Base-by-base conservation (phyloP, 2,797 vertebrate genomes). In the Nannoperca australis region DNA sequence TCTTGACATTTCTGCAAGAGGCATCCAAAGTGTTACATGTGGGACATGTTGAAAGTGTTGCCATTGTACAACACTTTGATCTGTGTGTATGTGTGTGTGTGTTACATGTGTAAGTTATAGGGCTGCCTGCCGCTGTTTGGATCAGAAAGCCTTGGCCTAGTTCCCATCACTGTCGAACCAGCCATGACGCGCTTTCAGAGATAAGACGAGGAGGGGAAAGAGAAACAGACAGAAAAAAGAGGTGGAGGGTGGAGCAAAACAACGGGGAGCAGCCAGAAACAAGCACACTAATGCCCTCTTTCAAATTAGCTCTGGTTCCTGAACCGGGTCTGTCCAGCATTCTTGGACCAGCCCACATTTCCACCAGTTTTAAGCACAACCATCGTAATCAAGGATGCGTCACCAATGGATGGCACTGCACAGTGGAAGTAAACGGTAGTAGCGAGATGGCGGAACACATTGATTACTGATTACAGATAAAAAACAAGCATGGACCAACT, bases 101-200 rank as follows among this genome's bases (percentile, higher is more conserved):
- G 24, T 27, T 61, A 11, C 36, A 11, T 51, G 66, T 74, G 68
- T 65, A 68, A 83, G 82, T 47, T 1, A 45, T 13, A 30, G 44
- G 32, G n/a, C 5, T 38, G 50, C 58, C 69, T 68, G 75, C 64
- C 3, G 54, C 71, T 67, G 82, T 60, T 65, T 56, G 20, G 65
- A 47, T 82, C 70, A 24, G 11, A 76, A 63, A 58, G 32, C 22
- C 1, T 2, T 76, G 75, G 77, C 83, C 81, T 78, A 34, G 61
- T 85, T 89, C 65, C 67, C 86, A 70, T 82, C 81, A 27, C 47
- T 53, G 73, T 77, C 24, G 51, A 75, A 76, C 22, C 47, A 40
- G 56, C 72, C 42, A 22, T 73, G 53, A 76, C 47, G 1, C 20
- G 53, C 62, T 14, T n/a, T 59, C 38, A 73, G 38, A 86, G 82